Evolutionary conservation across 2,797 vertebrate genomes (phyloP).

Genomic region (Acrossocheilus fasciatus): DNA sequence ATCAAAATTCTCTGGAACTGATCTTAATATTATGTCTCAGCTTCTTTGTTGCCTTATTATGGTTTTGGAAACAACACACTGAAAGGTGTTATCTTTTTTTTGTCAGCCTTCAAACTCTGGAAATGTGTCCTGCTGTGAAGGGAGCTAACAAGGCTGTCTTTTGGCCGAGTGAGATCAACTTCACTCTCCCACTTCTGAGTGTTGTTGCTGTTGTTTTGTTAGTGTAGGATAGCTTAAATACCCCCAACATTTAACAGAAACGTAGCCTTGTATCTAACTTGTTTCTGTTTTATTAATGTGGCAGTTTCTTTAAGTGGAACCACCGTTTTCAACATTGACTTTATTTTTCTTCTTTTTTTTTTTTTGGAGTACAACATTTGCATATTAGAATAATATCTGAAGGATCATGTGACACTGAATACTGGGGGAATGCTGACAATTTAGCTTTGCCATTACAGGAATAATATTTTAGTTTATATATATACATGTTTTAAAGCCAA

Average conservation of each 20-base stretch:
- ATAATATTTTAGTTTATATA: background rate
- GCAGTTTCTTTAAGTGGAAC: background rate
- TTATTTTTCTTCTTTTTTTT: too few relatives aligned
- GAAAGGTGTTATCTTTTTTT: background rate
- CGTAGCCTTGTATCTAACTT: too few relatives aligned
- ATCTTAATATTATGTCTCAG: constrained; percentile 1
- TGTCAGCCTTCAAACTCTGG: background rate
- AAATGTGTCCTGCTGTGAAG: background rate
- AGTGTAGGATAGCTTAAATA: background rate
- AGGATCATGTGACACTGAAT: background rate
- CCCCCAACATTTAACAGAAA: too few relatives aligned
- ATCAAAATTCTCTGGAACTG: background rate
- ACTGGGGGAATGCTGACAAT: background rate
- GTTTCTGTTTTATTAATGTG: too few relatives aligned
- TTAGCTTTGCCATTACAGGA: background rate
- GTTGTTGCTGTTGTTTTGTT: background rate
- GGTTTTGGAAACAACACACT: background rate
- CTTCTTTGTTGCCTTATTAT: background rate
- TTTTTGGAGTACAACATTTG: background rate
- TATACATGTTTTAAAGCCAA: background rate
- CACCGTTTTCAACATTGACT: background rate
- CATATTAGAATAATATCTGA: background rate
- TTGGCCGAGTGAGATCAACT: background rate
- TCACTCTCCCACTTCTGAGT: constrained; percentile 1
- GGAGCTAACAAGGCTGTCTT: background rate